Percentiles rank a stretch among this genome's conserved stretches.
Conservation (phyloP, 2,797 vertebrate species). For the Australoheros facetus region DNA sequence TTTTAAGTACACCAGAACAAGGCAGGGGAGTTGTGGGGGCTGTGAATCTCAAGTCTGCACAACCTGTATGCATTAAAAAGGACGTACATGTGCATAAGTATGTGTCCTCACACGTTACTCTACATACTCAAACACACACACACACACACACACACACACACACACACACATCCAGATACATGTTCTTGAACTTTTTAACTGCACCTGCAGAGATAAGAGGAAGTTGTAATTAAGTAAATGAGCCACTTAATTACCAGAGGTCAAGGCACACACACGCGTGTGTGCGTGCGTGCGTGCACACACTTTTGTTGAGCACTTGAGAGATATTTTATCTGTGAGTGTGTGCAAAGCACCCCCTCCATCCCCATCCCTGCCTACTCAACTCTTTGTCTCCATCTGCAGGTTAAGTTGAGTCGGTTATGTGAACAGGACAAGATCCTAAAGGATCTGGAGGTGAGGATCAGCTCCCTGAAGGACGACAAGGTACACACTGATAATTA, state of each 20-base stretch:
- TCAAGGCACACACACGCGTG: conserved; percentile 3
- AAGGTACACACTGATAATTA: conserved; percentile 80
- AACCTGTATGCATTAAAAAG: not conserved
- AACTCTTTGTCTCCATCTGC: conserved; percentile 56
- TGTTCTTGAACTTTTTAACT: not conserved
- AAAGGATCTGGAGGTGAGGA: conserved; percentile 90
- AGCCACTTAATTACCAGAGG: conserved; percentile 31
- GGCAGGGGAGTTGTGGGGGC: not conserved
- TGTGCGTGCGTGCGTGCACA: not conserved
- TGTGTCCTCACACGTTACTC: not conserved
- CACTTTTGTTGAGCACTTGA: not conserved
- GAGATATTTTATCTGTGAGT: not conserved
- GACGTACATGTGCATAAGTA: not conserved
- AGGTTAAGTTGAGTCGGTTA: conserved; percentile 93
- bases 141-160: no score
- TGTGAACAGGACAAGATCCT: conserved; percentile 96
- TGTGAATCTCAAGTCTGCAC: conserved; percentile 3
- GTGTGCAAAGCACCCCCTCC: not conserved
- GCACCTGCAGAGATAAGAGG: conserved; percentile 6
- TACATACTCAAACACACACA: no score
- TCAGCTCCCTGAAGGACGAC: conserved; percentile 93
- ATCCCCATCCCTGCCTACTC: not conserved
- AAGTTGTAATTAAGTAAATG: conserved; percentile 31
- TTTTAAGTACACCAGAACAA: conserved; percentile 14
- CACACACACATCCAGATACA: not conserved